Percentiles rank a stretch among this genome's conserved stretches.
Conservation (phyloP, 23 tunicate genomes). For the Botrylloides violaceus region DNA sequence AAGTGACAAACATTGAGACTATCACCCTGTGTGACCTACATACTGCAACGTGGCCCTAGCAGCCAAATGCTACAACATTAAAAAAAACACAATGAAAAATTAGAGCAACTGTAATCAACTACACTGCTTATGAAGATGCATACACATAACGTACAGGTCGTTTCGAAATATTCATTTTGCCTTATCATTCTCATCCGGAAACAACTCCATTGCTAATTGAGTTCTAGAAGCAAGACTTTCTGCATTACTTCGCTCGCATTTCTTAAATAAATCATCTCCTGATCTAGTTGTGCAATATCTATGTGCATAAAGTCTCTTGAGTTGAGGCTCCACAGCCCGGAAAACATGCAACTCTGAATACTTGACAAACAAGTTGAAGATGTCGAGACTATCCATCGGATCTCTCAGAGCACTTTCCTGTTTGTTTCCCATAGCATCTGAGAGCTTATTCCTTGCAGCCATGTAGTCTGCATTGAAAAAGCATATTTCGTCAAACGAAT, state of each 20-base stretch:
- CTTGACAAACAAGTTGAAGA: slow-evolving; percentile 71
- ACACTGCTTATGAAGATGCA: too few species aligned
- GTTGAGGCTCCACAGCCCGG: slow-evolving; percentile 90
- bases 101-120: too few species aligned
- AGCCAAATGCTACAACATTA: too few species aligned
- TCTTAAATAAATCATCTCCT: slow-evolving; percentile 68
- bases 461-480: slow-evolving; percentile 90
- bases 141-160: too few species aligned
- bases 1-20: too few species aligned
- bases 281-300: slow-evolving; percentile 56
- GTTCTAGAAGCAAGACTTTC: slow-evolving; percentile 87
- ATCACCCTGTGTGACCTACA: too few species aligned
- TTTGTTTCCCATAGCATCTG: slow-evolving; percentile 13
- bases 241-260: slow-evolving; percentile 86
- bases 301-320: slow-evolving; percentile 69
- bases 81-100: too few species aligned
- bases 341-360: slow-evolving; percentile 84
- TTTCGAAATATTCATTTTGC: background rate
- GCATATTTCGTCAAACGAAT: slow-evolving; percentile 96
- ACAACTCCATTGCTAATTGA: slow-evolving; percentile 92
- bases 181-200: slow-evolving; percentile 70
- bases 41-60: too few species aligned
- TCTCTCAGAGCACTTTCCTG: slow-evolving; percentile 32
- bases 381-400: slow-evolving; percentile 55
- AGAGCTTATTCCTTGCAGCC: slow-evolving; percentile 67